Percentiles rank a stretch among this genome's conserved stretches.
These are phyloP conservation scores for Laspeyria flexula DNA, from an alignment of 2,888 invertebrate genomes.

Conservation along the genomic window DNA sequence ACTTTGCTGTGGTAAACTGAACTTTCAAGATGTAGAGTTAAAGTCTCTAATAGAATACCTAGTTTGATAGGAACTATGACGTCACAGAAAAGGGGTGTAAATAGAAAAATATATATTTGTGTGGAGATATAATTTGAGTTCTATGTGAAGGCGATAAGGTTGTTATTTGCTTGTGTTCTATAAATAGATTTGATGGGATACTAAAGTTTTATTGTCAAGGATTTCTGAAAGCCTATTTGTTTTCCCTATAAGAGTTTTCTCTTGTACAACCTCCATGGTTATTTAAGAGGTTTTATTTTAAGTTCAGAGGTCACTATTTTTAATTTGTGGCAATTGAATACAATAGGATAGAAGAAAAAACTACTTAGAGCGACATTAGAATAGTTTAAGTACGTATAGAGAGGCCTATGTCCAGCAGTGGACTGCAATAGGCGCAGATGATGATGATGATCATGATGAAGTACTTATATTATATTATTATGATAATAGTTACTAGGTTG, in stretches of 20 bases:
- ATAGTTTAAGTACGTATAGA: too few relatives aligned
- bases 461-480: too few relatives aligned
- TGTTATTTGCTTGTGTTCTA: constrained; percentile 30
- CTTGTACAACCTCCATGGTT: constrained; percentile 32
- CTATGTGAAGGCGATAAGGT: constrained; percentile 20
- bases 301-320: background rate
- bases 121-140: constrained; percentile 5
- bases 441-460: too few relatives aligned
- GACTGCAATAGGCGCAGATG: too few relatives aligned
- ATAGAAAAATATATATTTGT: background rate
- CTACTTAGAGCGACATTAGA: too few relatives aligned
- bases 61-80: constrained; percentile 20
- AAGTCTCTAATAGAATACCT: background rate
- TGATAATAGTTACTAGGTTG: too few relatives aligned
- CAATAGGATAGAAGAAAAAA: too few relatives aligned
- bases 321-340: too few relatives aligned
- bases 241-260: constrained; percentile 37
- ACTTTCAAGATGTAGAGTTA: constrained; percentile 16
- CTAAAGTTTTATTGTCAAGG: constrained; percentile 25
- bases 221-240: constrained; percentile 32
- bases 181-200: constrained; percentile 39
- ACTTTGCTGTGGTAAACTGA: constrained; percentile 1
- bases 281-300: constrained; percentile 4
- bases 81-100: constrained; percentile 34
- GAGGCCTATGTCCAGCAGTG: too few relatives aligned